phyloP scores from a whole-genome alignment of 2,888 invertebrate genomes.

The Sisyra nigra region DNA sequence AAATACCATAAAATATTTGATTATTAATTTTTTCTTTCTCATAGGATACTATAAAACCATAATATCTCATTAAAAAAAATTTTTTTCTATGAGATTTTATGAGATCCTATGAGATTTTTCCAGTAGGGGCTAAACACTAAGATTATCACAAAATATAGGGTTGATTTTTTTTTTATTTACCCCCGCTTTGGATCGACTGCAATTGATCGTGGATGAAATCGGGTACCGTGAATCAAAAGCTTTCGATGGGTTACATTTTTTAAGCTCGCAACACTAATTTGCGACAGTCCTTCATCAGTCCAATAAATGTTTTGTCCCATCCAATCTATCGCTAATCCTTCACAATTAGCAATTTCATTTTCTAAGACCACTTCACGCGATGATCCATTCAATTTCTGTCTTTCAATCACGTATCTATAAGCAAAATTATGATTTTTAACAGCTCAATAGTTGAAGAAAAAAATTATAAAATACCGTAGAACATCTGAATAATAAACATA shows the following conservation, averaged over 20 bases:
- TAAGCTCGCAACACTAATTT: conserved; percentile 50
- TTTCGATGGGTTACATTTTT: conserved; percentile 35
- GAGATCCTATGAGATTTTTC: too few species aligned
- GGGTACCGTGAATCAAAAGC: conserved; percentile 36
- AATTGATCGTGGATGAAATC: conserved; percentile 38
- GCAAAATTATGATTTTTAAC: neutral
- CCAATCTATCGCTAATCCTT: conserved; percentile 74
- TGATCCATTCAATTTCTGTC: conserved; percentile 44
- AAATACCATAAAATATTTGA: too few species aligned
- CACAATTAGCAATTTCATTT: conserved; percentile 43
- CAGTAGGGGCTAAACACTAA: too few species aligned
- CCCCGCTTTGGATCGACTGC: conserved; percentile 52
- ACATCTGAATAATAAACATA: conserved; percentile 49
- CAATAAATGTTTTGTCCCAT: conserved; percentile 69
- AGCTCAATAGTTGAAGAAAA: neutral
- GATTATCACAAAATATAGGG: too few species aligned
- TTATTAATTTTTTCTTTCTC: too few species aligned
- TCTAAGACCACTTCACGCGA: conserved; percentile 38
- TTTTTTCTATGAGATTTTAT: too few species aligned
- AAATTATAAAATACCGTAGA: conserved; percentile 22
- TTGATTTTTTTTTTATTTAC: conserved; percentile 18
- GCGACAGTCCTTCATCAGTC: conserved; percentile 56
- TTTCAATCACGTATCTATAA: conserved; percentile 42
- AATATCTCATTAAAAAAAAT: too few species aligned
- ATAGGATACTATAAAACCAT: too few species aligned